Evolutionary conservation across 2,113 vertebrate genomes (phyloP), one percentile per base, ranked within the genome.

Genomic region (Puffinus mauretanicus): DNA sequence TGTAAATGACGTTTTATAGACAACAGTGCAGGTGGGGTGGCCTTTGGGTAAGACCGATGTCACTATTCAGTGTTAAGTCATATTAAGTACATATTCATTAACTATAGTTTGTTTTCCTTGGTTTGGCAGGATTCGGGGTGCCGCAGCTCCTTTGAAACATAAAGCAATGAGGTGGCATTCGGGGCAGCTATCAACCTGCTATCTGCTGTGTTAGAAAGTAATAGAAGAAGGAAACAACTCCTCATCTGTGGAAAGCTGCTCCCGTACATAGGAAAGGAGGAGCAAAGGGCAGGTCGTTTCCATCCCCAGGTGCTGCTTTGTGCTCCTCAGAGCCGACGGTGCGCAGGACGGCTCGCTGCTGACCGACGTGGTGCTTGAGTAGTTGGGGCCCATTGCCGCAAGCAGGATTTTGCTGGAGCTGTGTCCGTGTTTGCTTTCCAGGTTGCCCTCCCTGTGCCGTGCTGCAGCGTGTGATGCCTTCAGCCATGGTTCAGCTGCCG

Each of bases 41-140:
- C 69, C 49, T 60, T 77, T 58, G 57, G 51, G 21, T 36, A 54
- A 36, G 47, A 16, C 44, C 44, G 52, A 13, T 0, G 0, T 67
- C 1, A 2, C 16, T 72, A 1, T 42, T 78, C n/a, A 47, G 30
- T 2, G 1, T 5, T 30, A 77, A 65, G 29, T 34, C 8, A 3
- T 4, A 2, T 25, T 13, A 19, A 42, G 9, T 30, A 10, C 1
- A 1, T 13, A 16, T 24, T 77, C 13, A n/a, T 72, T 76, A 51
- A 10, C 12, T 55, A 0, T 7, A 15, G 58, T 22, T 72, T 34
- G 4, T 38, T 93, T 73, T 18, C 36, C 46, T 70, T 44, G 40
- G 25, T 55, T 93, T 81, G 72, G 13, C 54, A 58, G 55, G 69
- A 14, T 65, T 77, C 0, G 0, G 40, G 21, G 5, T 65, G n/a